Base-by-base conservation (phyloP, 2,888 invertebrate species). In the Drosophila nr. fundita region DNA sequence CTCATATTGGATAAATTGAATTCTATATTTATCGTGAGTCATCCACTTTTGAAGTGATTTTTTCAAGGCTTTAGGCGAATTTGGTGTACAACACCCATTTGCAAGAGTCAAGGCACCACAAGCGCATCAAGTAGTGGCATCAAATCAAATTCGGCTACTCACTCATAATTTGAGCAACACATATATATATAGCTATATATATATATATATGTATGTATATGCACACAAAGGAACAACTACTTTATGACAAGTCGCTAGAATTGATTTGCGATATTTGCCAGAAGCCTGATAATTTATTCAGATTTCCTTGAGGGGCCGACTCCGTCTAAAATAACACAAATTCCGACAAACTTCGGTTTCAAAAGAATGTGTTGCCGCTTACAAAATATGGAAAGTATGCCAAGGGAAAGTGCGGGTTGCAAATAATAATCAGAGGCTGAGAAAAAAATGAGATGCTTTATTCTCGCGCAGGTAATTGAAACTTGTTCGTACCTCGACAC, bases 231-330 rank as follows among this genome's bases (percentile, higher is more conserved):
- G 10, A 57, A 29, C 45, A 30, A 34, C 48, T 21, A 32, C 15
- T 50, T 11, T 15, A 55, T 34, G 24, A 42, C 38, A 59, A 54
- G 36, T 61, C 48, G 48, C n/a, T 66, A 74, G 63, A 36, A 34
- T 36, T 29, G 30, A 49, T 42, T 21, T 42, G 42, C 21, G 53
- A 66, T 76, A 63, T 61, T 61, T 78, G 71, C 59, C 71, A 42
- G 61, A 69, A 48, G 50, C 66, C 58, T 65, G 63, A 74, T 78
- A 78, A 82, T 84, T 80, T 72, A 84, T 87, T 84, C 87, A 75
- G 67, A 80, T 73, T 63, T 71, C 34, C 53, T 68, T 57, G 48
- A 53, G 60, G 68, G 55, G 54, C 24, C 27, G 34, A 34, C n/a
- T 10, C 29, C 48, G 21, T 18, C 40, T 6, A 13, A 32, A 53